Conservation (phyloP, 2,113 vertebrate genomes). For the Periophthalmodon schlosseri region DNA sequence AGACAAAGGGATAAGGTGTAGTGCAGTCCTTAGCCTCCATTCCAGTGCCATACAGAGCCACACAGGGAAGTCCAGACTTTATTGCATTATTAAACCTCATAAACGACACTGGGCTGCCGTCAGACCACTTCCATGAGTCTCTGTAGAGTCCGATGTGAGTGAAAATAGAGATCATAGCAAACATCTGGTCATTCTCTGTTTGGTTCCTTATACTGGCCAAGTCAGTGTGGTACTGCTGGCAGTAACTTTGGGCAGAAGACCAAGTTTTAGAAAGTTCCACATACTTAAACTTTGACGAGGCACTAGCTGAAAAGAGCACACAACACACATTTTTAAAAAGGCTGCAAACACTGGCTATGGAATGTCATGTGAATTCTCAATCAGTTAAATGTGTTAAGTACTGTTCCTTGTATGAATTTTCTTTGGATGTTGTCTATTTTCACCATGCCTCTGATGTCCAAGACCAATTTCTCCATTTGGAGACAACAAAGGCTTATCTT, state of each 20-base stretch:
- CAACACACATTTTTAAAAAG: not conserved
- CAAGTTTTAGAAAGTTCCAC: not conserved
- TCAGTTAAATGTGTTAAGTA: too few relatives aligned
- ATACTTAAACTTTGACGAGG: not conserved
- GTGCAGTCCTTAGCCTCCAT: not conserved
- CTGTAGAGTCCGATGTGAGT: conserved; percentile 10
- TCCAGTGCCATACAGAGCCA: fast-evolving
- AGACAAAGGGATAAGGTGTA: not conserved
- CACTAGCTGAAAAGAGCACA: not conserved
- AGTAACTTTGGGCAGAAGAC: conserved; percentile 1
- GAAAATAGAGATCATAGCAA: fast-evolving
- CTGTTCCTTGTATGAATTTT: too few relatives aligned
- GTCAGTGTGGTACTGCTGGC: conserved; percentile 11
- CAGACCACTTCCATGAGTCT: conserved; percentile 20
- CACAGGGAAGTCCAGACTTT: not conserved
- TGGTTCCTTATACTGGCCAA: conserved; percentile 23
- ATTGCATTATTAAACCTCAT: not conserved
- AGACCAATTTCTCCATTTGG: too few relatives aligned
- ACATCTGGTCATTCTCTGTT: not conserved
- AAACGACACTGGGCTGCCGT: not conserved
- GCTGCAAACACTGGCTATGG: too few relatives aligned
- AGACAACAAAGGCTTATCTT: too few relatives aligned
- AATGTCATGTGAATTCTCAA: too few relatives aligned
- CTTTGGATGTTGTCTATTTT: too few relatives aligned
- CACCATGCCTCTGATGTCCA: too few relatives aligned